Evolutionary conservation across 2,888 invertebrate species (phyloP).

Genomic region (Ornithoptera alexandrae): DNA sequence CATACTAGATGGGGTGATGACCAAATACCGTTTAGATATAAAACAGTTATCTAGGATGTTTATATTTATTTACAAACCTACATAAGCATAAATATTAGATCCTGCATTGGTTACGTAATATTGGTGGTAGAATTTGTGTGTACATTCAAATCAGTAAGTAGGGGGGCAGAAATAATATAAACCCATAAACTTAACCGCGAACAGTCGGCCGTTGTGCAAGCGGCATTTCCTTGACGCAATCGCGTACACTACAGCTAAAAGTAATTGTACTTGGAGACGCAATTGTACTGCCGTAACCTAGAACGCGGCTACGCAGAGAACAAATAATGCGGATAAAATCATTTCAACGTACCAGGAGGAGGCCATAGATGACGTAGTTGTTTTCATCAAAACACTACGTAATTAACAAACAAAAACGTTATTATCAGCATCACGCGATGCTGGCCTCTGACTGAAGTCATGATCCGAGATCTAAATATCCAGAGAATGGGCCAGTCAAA

Average conservation of each 20-base stretch:
- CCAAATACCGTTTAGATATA: too few species aligned
- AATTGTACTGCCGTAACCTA: slow-evolving; percentile 11
- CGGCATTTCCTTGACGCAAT: slow-evolving; percentile 1
- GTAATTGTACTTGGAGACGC: slow-evolving; percentile 9
- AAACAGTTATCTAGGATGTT: too few species aligned
- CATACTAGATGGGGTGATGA: too few species aligned
- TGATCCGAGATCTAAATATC: slow-evolving; percentile 2
- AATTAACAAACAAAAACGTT: slow-evolving; percentile 23
- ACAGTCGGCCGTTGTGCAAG: background rate
- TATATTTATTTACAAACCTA: too few species aligned
- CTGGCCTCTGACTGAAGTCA: slow-evolving; percentile 14
- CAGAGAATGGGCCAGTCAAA: background rate
- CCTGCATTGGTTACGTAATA: background rate
- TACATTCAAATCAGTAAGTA: background rate
- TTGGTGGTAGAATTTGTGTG: background rate
- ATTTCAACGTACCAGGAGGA: slow-evolving; percentile 14
- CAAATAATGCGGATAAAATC: slow-evolving; percentile 20
- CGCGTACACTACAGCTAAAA: slow-evolving; percentile 4
- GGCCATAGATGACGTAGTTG: slow-evolving; percentile 27
- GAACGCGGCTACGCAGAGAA: slow-evolving; percentile 12
- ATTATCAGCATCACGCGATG: slow-evolving; percentile 25
- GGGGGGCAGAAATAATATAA: background rate
- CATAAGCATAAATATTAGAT: too few species aligned
- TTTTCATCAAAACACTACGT: slow-evolving; percentile 25
- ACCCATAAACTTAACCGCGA: background rate